Conservation (phyloP, 2,797 vertebrate species). For the Serranus cabrilla region DNA sequence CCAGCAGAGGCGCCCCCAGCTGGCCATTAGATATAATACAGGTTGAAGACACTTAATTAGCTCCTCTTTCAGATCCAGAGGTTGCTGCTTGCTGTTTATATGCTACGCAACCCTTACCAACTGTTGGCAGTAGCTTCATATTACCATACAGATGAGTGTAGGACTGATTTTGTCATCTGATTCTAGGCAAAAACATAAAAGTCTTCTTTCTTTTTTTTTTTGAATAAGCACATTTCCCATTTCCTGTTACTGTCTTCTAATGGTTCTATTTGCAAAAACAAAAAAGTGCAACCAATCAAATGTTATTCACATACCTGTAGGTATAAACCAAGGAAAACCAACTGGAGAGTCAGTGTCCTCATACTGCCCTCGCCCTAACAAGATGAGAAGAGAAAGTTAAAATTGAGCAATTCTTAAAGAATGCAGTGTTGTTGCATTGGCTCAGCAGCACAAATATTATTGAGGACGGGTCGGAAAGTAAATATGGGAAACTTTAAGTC, state of each 20-base stretch:
- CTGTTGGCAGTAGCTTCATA: neutral
- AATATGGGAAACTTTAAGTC: too few relatives aligned
- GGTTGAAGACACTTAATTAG: too few relatives aligned
- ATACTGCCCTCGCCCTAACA: constrained; percentile 44
- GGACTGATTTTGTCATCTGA: neutral
- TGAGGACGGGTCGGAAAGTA: neutral
- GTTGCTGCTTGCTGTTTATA: neutral
- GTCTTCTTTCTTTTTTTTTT: neutral
- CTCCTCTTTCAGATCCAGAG: too few relatives aligned
- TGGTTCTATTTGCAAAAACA: neutral
- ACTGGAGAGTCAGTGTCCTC: constrained; percentile 36
- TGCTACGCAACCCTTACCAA: neutral
- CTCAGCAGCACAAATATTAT: neutral
- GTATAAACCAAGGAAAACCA: constrained; percentile 32
- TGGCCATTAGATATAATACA: too few relatives aligned
- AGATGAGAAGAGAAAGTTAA: neutral
- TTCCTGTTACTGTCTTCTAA: neutral
- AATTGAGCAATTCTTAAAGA: neutral
- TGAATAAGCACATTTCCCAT: neutral
- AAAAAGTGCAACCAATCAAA: neutral
- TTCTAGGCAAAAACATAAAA: neutral
- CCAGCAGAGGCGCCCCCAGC: too few relatives aligned
- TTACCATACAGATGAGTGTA: neutral
- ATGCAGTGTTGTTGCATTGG: neutral
- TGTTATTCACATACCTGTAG: constrained; percentile 59